Evolutionary conservation across 2,888 invertebrate species (phyloP).

Genomic region (Heteromyza rotundicornis): DNA sequence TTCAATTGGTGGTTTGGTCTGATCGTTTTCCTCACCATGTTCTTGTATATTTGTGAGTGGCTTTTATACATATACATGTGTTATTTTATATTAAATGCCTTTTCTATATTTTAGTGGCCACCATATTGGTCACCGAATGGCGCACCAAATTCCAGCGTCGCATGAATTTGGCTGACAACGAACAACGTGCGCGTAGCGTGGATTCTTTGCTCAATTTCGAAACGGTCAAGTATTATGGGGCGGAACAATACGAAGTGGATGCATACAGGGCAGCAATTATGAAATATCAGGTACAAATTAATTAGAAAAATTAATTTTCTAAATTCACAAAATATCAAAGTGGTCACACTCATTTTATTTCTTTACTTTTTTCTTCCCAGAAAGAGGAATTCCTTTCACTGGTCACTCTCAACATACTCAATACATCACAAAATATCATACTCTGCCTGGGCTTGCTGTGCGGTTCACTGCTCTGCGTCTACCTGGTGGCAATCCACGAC

Average conservation of each 20-base stretch:
- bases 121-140: slow-evolving; percentile 96
- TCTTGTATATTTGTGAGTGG: slow-evolving; percentile 84
- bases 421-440: slow-evolving; percentile 89
- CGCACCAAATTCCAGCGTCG: slow-evolving; percentile 91
- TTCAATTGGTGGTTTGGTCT: slow-evolving; percentile 96
- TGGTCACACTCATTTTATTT: too few species aligned
- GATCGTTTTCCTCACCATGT: slow-evolving; percentile 93
- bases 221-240: slow-evolving; percentile 98
- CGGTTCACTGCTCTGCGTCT: slow-evolving; percentile 88
- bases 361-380: slow-evolving; percentile 64
- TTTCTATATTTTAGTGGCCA: slow-evolving; percentile 69
- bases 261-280: slow-evolving; percentile 85
- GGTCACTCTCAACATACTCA: slow-evolving; percentile 86
- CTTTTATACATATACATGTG: slow-evolving; percentile 9
- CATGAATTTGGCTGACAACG: slow-evolving; percentile 95
- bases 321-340: too few species aligned
- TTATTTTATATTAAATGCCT: slow-evolving; percentile 8
- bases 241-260: slow-evolving; percentile 89
- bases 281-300: slow-evolving; percentile 75
- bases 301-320: background rate
- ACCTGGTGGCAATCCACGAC: slow-evolving; percentile 76
- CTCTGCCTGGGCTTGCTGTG: slow-evolving; percentile 84
- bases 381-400: slow-evolving; percentile 88
- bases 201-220: slow-evolving; percentile 98
- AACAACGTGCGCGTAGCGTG: slow-evolving; percentile 87